These are phyloP conservation scores for Camponotus pennsylvanicus DNA, from an alignment of 1,140 invertebrate species.

Conservation along the genomic window DNA sequence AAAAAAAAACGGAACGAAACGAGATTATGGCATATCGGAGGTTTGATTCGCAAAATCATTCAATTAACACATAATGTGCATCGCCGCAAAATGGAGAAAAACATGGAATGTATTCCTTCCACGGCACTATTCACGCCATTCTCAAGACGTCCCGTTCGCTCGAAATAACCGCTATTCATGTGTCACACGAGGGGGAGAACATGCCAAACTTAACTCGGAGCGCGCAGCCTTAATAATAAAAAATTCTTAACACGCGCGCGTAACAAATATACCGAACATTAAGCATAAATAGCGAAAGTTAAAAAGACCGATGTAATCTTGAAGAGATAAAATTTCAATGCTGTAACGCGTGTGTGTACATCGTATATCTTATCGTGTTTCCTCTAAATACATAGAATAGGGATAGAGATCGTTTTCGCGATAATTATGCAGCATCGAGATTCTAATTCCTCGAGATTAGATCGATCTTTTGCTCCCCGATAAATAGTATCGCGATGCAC, in stretches of 20 bases:
- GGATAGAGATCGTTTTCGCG: constrained; percentile 22
- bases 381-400: neutral
- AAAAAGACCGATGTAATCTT: constrained; percentile 9
- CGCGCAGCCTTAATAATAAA: constrained; percentile 44
- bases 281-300: constrained; percentile 11
- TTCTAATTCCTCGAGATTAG: constrained; percentile 28
- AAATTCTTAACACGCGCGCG: constrained; percentile 1
- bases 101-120: constrained; percentile 34
- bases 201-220: constrained; percentile 43
- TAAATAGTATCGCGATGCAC: constrained; percentile 29
- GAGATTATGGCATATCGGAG: constrained; percentile 33
- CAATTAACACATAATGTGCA: constrained; percentile 4
- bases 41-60: constrained; percentile 33
- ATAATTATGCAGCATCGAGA: neutral
- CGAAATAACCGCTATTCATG: constrained; percentile 10
- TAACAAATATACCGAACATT: constrained; percentile 23
- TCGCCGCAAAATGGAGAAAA: constrained; percentile 28
- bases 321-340: neutral
- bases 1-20: constrained; percentile 47
- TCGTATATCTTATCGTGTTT: neutral
- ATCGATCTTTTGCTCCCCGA: neutral
- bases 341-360: neutral
- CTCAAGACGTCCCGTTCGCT: constrained; percentile 37
- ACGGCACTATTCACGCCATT: neutral
- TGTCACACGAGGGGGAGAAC: constrained; percentile 2